Conservation (phyloP, 2,888 invertebrate genomes). For the Apantesis nais region DNA sequence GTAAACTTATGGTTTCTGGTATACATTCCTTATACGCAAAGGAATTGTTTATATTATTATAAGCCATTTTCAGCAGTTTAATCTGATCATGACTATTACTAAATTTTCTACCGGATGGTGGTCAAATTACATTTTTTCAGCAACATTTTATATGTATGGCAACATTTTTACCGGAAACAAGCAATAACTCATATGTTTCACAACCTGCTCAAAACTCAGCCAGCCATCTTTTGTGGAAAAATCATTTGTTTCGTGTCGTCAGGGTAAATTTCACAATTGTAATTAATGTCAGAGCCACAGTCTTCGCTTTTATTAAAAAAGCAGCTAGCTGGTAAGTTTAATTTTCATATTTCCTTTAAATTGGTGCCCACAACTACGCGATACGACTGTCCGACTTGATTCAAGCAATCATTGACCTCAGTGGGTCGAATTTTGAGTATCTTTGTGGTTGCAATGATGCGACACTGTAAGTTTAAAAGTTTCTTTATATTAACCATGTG, state of each 20-base stretch:
- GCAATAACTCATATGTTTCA: slow-evolving; percentile 83
- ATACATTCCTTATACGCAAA: too few species aligned
- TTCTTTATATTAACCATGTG: slow-evolving; percentile 34
- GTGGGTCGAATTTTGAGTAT: slow-evolving; percentile 78
- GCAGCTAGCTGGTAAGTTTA: slow-evolving; percentile 95
- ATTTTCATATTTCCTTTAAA: slow-evolving; percentile 46
- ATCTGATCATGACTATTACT: not conserved
- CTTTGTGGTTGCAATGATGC: slow-evolving; percentile 53
- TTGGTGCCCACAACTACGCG: slow-evolving; percentile 59
- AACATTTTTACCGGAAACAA: slow-evolving; percentile 76
- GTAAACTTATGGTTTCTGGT: too few species aligned
- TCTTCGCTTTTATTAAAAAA: slow-evolving; percentile 97
- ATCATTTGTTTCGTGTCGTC: slow-evolving; percentile 90
- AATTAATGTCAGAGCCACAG: slow-evolving; percentile 98
- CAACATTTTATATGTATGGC: slow-evolving; percentile 43
- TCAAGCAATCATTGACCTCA: slow-evolving; percentile 83
- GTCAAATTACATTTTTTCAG: not conserved
- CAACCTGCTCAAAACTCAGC: slow-evolving; percentile 85
- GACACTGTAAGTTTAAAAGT: slow-evolving; percentile 32
- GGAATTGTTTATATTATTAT: too few species aligned
- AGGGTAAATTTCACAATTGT: slow-evolving; percentile 91
- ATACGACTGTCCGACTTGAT: slow-evolving; percentile 70
- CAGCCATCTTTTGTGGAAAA: slow-evolving; percentile 91
- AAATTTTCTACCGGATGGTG: slow-evolving; percentile 1
- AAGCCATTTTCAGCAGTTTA: not conserved